Conservation (phyloP, 2,797 vertebrate species). For the Dromococcyx pavoninus region DNA sequence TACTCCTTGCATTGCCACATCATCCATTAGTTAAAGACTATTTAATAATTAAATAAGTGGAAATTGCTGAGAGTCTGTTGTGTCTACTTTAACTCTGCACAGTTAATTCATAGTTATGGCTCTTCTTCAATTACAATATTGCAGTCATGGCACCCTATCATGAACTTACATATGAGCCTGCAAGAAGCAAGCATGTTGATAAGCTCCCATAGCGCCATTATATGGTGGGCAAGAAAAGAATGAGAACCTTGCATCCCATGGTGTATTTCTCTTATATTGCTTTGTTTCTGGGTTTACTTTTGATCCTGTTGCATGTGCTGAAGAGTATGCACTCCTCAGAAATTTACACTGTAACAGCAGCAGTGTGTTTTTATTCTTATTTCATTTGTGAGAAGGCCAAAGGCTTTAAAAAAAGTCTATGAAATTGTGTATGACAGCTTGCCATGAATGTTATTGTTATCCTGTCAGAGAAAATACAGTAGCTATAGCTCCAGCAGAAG, state of each 20-base stretch:
- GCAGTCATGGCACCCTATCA: neutral
- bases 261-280: neutral
- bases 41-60: neutral
- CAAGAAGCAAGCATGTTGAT: neutral
- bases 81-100: neutral
- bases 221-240: neutral
- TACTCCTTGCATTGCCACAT: neutral
- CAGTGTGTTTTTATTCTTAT: neutral
- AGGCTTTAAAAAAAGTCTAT: neutral
- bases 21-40: neutral
- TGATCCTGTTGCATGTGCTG: neutral
- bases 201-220: neutral
- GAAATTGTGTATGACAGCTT: neutral
- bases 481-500: neutral
- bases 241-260: neutral
- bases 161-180: neutral
- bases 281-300: neutral
- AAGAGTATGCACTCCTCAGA: neutral
- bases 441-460: neutral
- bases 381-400: neutral
- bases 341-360: neutral
- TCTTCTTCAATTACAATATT: neutral
- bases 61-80: neutral
- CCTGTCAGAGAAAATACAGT: neutral
- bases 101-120: neutral